phyloP scores from a whole-genome alignment of 2,797 vertebrate genomes.

The Spinibarbus caldwelli region DNA sequence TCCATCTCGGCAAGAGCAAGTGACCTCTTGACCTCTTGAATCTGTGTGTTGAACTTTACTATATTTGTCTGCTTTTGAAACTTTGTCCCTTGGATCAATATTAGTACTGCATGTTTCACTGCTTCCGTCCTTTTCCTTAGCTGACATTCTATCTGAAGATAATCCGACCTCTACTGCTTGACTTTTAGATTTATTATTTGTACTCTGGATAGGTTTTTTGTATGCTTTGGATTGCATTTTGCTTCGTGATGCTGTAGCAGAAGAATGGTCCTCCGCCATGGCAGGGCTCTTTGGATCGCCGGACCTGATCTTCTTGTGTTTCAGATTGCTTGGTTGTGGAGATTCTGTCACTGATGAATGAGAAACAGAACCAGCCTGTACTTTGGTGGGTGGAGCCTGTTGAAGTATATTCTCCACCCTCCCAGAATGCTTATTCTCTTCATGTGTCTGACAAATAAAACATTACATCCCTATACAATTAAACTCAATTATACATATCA shows the following conservation, averaged over 20 bases:
- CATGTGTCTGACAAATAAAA: neutral
- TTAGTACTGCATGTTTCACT: slow-evolving; percentile 27
- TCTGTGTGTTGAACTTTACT: slow-evolving; percentile 49
- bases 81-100: slow-evolving; percentile 27
- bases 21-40: slow-evolving; percentile 34
- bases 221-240: neutral
- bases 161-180: slow-evolving; percentile 43
- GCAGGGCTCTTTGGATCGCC: slow-evolving; percentile 8
- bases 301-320: neutral
- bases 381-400: slow-evolving; percentile 54
- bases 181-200: slow-evolving; percentile 31
- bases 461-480: neutral
- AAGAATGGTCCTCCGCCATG: neutral
- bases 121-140: slow-evolving; percentile 15
- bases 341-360: slow-evolving; percentile 46
- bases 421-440: slow-evolving; percentile 6
- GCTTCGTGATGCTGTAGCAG: neutral
- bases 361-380: slow-evolving; percentile 46
- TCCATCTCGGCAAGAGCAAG: slow-evolving; percentile 21
- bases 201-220: slow-evolving; percentile 11
- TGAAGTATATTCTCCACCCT: neutral
- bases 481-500: neutral
- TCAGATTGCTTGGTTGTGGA: slow-evolving; percentile 23
- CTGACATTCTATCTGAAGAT: slow-evolving; percentile 6
- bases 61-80: slow-evolving; percentile 36